phyloP scores from a whole-genome alignment of 2,113 vertebrate species.

The Thunnus maccoyii region DNA sequence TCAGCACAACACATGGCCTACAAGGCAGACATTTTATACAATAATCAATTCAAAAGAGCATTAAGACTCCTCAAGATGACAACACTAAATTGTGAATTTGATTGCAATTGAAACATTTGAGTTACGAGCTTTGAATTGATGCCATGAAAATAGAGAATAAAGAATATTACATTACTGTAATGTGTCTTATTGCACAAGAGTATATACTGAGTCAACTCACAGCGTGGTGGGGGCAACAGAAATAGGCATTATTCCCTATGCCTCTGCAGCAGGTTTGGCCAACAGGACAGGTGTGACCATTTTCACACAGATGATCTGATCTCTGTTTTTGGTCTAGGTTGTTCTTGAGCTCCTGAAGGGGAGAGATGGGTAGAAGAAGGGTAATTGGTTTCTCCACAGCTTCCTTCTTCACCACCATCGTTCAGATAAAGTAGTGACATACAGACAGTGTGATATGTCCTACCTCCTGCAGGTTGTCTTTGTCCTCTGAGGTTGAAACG shows the following conservation, averaged over 20 bases:
- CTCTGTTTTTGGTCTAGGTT: neutral
- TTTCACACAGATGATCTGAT: constrained; percentile 69
- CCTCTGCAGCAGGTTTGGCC: constrained; percentile 75
- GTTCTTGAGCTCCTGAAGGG: constrained; percentile 1
- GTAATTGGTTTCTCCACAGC: constrained; percentile 10
- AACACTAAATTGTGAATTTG: neutral
- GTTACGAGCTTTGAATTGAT: neutral
- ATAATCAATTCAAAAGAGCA: neutral
- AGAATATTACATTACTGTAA: neutral
- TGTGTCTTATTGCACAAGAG: neutral
- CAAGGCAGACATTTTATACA: neutral
- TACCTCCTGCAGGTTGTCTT: too few species aligned
- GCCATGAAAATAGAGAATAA: too few species aligned
- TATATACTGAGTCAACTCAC: constrained; percentile 55
- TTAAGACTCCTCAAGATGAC: neutral
- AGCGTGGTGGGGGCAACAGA: constrained; percentile 62
- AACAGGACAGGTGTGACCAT: constrained; percentile 34
- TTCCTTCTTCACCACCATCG: constrained; percentile 51
- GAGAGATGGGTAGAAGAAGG: neutral
- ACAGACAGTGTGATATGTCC: too few species aligned
- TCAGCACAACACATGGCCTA: constrained; percentile 78
- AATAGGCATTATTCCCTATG: constrained; percentile 46
- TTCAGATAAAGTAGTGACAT: too few species aligned
- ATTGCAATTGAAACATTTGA: neutral
- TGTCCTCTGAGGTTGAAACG: too few species aligned